Percentiles rank a stretch among this genome's conserved stretches.
Conservation (phyloP, 2,888 invertebrate genomes). For the Synanthedon andrenaeformis region DNA sequence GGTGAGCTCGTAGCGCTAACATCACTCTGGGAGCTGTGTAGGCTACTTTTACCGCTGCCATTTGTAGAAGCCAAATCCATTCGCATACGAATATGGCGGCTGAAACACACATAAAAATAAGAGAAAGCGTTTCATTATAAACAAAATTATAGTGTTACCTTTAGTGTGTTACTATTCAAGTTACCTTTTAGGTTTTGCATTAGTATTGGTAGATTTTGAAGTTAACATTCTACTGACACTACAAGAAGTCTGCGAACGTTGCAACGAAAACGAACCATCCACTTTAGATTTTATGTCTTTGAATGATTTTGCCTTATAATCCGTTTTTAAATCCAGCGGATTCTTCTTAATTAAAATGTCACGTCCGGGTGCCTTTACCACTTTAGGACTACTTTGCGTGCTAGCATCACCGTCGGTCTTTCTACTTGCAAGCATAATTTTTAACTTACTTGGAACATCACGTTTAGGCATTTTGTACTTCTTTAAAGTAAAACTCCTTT, state of each 20-base stretch:
- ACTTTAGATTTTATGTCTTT: slow-evolving; percentile 93
- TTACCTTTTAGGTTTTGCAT: slow-evolving; percentile 64
- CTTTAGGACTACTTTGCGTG: slow-evolving; percentile 71
- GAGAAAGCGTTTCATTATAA: neutral
- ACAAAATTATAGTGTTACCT: neutral
- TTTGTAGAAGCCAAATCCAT: slow-evolving; percentile 61
- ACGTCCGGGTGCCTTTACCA: slow-evolving; percentile 76
- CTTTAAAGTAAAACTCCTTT: slow-evolving; percentile 68
- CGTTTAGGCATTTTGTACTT: slow-evolving; percentile 84
- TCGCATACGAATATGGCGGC: slow-evolving; percentile 67
- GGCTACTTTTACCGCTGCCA: slow-evolving; percentile 69
- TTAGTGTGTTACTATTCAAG: neutral
- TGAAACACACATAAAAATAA: slow-evolving; percentile 13
- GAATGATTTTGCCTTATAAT: slow-evolving; percentile 77
- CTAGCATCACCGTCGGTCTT: slow-evolving; percentile 64
- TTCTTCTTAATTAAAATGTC: slow-evolving; percentile 67
- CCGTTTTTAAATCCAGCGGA: slow-evolving; percentile 80
- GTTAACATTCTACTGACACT: slow-evolving; percentile 59
- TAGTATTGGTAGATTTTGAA: slow-evolving; percentile 51
- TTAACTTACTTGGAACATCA: slow-evolving; percentile 81
- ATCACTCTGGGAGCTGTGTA: slow-evolving; percentile 79
- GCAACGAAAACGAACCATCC: slow-evolving; percentile 65
- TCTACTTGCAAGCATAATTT: slow-evolving; percentile 75
- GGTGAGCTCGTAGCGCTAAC: slow-evolving; percentile 72
- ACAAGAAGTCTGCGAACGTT: slow-evolving; percentile 62